phyloP scores from a whole-genome alignment of 2,797 vertebrate genomes.

The Chanos chanos region DNA sequence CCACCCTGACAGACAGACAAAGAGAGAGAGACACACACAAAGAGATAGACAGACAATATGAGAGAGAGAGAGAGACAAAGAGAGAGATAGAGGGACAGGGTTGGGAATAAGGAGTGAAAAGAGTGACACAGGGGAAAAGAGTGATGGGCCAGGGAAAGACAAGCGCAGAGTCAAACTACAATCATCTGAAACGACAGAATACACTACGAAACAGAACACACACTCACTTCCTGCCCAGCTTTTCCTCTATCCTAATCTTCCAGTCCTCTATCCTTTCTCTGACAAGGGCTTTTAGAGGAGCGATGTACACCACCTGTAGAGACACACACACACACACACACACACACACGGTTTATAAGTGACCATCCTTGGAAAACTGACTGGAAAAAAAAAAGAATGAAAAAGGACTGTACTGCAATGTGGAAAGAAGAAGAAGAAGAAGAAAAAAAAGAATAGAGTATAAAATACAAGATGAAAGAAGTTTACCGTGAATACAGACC shows the following conservation, averaged over 20 bases:
- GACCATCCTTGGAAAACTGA: no score
- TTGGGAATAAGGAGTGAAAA: neutral
- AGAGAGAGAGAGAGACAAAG: neutral
- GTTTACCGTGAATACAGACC: conserved; percentile 75
- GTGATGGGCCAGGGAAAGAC: neutral
- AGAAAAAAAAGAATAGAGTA: no score
- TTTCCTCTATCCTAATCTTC: conserved; percentile 93
- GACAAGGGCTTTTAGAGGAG: conserved; percentile 93
- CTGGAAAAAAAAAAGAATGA: no score
- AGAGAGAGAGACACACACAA: neutral
- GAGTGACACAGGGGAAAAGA: neutral
- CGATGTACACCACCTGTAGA: conserved; percentile 92
- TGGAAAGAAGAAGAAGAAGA: no score
- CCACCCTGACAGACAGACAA: conserved; percentile 71
- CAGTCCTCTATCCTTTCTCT: conserved; percentile 96
- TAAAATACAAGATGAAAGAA: no score
- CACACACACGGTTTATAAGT: no score
- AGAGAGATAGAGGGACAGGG: conserved; percentile 7
- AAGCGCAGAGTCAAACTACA: no score
- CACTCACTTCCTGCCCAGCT: conserved; percentile 91
- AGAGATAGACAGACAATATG: neutral
- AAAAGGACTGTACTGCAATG: no score
- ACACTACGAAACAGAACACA: no score
- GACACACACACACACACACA: neutral
- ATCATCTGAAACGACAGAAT: no score